Percentiles rank a stretch among this genome's conserved stretches.
Conservation (phyloP, 2,797 vertebrate species). For the Nothura maculosa region DNA sequence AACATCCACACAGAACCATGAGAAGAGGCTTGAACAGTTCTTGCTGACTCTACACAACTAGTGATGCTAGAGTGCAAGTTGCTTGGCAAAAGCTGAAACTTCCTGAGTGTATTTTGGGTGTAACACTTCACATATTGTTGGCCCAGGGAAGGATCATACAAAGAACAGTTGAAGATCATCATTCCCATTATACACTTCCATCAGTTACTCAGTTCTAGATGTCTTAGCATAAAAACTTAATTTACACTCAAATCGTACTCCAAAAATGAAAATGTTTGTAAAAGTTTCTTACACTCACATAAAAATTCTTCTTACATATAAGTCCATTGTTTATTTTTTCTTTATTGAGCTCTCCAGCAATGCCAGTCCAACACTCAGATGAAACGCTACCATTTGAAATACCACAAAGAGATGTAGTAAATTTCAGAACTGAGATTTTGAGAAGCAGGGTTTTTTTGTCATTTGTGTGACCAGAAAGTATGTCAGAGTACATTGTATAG, state of each 20-base stretch:
- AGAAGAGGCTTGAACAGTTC: not conserved
- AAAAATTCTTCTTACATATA: not conserved
- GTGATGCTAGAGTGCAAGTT: not conserved
- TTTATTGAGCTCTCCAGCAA: not conserved
- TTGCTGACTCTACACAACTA: not conserved
- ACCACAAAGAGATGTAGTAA: not conserved
- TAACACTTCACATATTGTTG: not conserved
- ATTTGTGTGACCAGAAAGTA: not conserved
- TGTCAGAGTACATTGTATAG: accelerated
- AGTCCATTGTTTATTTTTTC: not conserved
- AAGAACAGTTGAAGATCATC: not conserved
- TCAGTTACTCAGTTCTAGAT: not conserved
- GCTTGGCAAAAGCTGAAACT: not conserved
- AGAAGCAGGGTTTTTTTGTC: not conserved
- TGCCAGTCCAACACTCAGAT: not conserved
- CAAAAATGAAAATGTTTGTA: accelerated
- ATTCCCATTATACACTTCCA: not conserved
- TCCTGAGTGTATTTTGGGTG: not conserved
- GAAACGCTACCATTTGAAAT: not conserved
- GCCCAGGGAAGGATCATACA: not conserved
- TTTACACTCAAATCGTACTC: not conserved
- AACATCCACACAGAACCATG: not conserved
- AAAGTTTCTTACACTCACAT: not conserved
- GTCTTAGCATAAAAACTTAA: not conserved
- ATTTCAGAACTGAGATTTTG: not conserved